Percentiles rank a stretch among this genome's conserved stretches.
phyloP scores from a whole-genome alignment of 2,888 invertebrate genomes.

The Nemurella pictetii region DNA sequence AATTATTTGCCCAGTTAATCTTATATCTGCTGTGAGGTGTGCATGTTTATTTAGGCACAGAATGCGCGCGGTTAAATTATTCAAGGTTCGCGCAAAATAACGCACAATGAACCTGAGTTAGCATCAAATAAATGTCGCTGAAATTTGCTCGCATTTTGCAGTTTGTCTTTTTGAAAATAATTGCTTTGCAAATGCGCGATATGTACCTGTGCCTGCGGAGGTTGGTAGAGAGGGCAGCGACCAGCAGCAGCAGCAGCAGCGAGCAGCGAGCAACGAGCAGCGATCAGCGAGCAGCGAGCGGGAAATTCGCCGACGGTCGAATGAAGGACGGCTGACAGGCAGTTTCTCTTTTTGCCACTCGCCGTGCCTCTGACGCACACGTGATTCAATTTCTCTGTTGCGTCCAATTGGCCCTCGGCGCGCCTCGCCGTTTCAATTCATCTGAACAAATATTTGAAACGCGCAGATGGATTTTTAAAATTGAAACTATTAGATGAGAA shows the following conservation, averaged over 20 bases:
- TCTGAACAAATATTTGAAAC: background rate
- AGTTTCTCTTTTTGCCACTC: background rate
- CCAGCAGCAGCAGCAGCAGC: background rate
- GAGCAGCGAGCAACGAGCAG: no score
- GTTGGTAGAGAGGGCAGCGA: background rate
- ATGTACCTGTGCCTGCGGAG: background rate
- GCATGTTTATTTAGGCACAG: background rate
- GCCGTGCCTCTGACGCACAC: background rate
- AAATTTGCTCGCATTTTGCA: background rate
- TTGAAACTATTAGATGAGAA: background rate
- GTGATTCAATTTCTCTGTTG: background rate
- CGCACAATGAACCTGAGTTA: background rate
- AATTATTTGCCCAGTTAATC: background rate
- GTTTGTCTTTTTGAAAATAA: background rate
- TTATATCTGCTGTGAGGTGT: background rate
- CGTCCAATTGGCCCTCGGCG: background rate
- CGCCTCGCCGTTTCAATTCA: background rate
- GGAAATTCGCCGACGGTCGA: background rate
- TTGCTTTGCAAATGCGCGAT: background rate
- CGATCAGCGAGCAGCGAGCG: no score
- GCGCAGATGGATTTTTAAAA: background rate
- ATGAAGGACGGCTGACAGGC: background rate
- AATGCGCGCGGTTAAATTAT: background rate
- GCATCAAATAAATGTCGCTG: background rate
- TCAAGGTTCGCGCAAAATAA: background rate